Percentiles rank a stretch among this genome's conserved stretches.
These are phyloP conservation scores for Antechinus stuartii DNA, from an alignment of 2,113 vertebrate species.

Conservation along the genomic window DNA sequence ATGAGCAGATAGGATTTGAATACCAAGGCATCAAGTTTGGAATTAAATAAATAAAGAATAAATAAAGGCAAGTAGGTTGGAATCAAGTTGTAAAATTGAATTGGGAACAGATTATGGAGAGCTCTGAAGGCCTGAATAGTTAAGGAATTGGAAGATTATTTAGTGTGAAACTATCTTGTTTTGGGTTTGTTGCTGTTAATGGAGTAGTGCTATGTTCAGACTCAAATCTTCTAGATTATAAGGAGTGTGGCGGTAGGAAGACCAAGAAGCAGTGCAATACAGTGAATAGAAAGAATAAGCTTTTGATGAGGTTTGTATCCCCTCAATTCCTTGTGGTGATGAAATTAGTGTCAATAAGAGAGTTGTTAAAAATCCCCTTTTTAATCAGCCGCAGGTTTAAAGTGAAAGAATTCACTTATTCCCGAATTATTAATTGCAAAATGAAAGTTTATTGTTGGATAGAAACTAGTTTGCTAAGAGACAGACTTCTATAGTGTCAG, in stretches of 20 bases:
- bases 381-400: too few relatives aligned
- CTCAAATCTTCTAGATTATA: neutral
- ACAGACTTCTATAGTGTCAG: too few relatives aligned
- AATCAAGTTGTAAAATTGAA: neutral
- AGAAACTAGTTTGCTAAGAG: too few relatives aligned
- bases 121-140: neutral
- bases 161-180: neutral
- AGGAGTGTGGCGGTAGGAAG: neutral
- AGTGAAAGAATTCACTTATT: too few relatives aligned
- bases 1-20: neutral
- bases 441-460: too few relatives aligned
- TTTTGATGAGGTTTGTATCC: neutral
- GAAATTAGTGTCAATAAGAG: too few relatives aligned
- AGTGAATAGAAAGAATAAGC: neutral
- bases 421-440: too few relatives aligned
- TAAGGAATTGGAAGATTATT: neutral
- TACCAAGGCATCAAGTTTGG: neutral
- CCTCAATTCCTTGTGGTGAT: too few relatives aligned
- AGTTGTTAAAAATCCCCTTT: too few relatives aligned
- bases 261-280: neutral
- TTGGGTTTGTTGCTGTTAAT: neutral
- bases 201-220: neutral
- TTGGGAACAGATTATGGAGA: neutral
- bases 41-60: neutral
- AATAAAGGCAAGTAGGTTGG: neutral